Evolutionary conservation across 2,113 vertebrate genomes (phyloP), one percentile per base, ranked within the genome.

Genomic region (Loxodonta africana): DNA sequence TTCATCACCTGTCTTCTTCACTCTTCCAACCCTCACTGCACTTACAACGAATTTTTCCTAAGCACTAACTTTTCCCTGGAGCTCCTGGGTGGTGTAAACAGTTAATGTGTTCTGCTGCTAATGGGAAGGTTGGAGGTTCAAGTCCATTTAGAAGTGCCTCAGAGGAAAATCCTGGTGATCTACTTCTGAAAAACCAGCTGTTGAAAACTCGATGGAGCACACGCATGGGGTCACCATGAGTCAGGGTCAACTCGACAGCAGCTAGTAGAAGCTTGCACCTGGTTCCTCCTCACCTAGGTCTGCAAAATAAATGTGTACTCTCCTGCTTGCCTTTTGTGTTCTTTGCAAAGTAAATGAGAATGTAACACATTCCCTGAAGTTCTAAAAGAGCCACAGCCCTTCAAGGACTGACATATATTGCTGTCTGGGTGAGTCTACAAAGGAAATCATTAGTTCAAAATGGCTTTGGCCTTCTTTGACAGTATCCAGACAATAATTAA

Each of bases 371-470:
- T 26, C 41, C 81, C 90, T 60, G 82, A 95, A 80, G 44, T 57
- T 91, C 76, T 94, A 89, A 95, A 94, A 91, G 96, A 94, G 8
- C 94, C 83, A 90, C 93, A n/a, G 8, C 80, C 76, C 86, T 90
- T 94, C 78, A 94, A 97, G 97, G 67, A 71, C 76, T n/a, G 33
- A 4, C 0, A 63, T 21, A 73, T 23, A 67, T 62, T 48, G 33
- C 53, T 76, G 46, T 65, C 93, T 84, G 87, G 71, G 37, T 88
- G 91, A 89, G 86, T 90, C 91, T 83, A 73, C 90, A 91, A 96
- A 97, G 97, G 71, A 90, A 92, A 95, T 57, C 14, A 17, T 83
- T 83, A 74, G n/a, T 25, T 80, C 33, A 9, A 90, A 90, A 92
- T 37, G 84, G 12, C 53, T 92, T 81, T 78, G 90, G 33, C 85